Evolutionary conservation across 2,113 vertebrate species (phyloP), one percentile per base, ranked within the genome.

Genomic region (Lophotis ruficrista): DNA sequence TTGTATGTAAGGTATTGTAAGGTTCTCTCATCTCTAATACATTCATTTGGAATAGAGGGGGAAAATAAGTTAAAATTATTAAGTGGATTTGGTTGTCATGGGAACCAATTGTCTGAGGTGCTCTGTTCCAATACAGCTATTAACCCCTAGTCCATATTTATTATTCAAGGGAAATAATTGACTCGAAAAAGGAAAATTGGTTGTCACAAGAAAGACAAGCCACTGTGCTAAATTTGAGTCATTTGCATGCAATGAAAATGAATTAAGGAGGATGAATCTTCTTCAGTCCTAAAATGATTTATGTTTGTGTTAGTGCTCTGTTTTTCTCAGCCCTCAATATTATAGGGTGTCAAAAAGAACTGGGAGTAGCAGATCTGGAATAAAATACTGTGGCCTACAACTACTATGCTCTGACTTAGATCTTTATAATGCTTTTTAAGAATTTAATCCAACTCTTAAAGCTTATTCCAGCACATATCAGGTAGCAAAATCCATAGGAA

Each of bases 151-250:
- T 95, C 86, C 92, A 81, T 94, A 96, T 97, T 97, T 97, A 97
- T 97, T 97, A 97, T 98, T 97, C 97, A 97, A 94, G 62, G 68
- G 70, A 96, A 98, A 97, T 97, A 95, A 97, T 91, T 96, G 82
- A 97, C 96, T 98, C 1, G 3, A 51, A 93, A 93, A 89, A 84
- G 92, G 92, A 96, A 97, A 95, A 97, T 95, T 96, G 69, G 51
- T 96, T 98, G 96, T 97, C 97, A 98, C 89, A 87, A 90, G 97
- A 96, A 94, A 88, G 94, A 94, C 89, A 97, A 97, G 92, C 51
- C 41, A 45, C 51, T 96, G 51, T 77, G 89, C 57, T 94, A 95
- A 97, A 94, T 95, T 89, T 87, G 92, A 91, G 87, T 96, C 80
- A 97, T 96, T 98, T 97, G 86, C 47, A 92, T 89, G 85, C 78